phyloP scores from a whole-genome alignment of 2,888 invertebrate species.

The Nymphalis c-album region DNA sequence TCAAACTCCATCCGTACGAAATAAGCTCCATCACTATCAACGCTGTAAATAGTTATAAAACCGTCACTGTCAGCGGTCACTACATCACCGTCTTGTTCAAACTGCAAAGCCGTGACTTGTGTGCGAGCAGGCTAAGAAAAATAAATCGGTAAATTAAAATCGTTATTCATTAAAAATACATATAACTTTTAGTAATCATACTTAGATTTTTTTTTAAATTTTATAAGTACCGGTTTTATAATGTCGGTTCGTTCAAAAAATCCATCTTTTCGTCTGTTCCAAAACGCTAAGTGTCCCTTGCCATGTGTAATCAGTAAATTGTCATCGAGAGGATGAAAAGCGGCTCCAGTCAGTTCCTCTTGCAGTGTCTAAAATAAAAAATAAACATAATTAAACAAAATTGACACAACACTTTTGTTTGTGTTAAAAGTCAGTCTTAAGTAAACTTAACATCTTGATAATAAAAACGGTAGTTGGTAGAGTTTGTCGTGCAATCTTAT shows the following conservation, averaged over 20 bases:
- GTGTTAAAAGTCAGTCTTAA: too few species aligned
- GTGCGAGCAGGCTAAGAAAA: constrained; percentile 87
- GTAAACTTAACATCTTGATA: too few species aligned
- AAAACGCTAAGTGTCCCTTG: constrained; percentile 94
- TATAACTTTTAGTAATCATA: background rate
- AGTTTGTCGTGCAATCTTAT: too few species aligned
- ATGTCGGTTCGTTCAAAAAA: constrained; percentile 95
- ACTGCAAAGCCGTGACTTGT: constrained; percentile 92
- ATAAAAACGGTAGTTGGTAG: too few species aligned
- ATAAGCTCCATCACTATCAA: constrained; percentile 93
- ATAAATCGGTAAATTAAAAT: background rate
- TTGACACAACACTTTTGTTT: too few species aligned
- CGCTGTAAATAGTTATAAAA: constrained; percentile 94
- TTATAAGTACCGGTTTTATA: constrained; percentile 85
- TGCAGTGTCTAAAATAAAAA: constrained; percentile 87
- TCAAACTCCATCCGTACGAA: constrained; percentile 94
- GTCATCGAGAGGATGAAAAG: constrained; percentile 95
- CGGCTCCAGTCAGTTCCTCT: constrained; percentile 93
- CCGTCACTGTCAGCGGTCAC: constrained; percentile 96
- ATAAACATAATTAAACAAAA: too few species aligned
- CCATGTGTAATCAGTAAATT: constrained; percentile 95
- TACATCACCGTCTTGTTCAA: constrained; percentile 95
- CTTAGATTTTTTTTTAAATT: background rate
- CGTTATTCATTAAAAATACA: background rate
- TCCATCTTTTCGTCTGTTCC: constrained; percentile 95